Evolutionary conservation across 2,888 invertebrate genomes (phyloP).

Genomic region (Hipparchia semele): DNA sequence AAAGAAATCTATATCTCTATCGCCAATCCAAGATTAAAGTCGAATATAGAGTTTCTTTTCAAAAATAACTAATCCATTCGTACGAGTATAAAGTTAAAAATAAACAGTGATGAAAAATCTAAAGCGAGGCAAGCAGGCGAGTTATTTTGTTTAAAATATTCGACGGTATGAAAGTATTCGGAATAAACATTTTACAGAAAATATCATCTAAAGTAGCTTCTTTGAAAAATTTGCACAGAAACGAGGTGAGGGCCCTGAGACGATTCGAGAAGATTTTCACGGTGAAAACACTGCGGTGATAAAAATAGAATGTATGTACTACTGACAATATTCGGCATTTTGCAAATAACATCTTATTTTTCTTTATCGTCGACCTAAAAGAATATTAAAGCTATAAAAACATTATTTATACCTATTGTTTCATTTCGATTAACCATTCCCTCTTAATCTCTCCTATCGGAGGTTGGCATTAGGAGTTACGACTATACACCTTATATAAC

Average conservation of each 20-base stretch:
- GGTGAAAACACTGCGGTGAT: conserved; percentile 15
- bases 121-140: background rate
- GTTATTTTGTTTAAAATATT: conserved; percentile 14
- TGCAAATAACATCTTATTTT: background rate
- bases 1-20: no score
- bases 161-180: conserved; percentile 14
- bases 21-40: no score
- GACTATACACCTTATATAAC: no score
- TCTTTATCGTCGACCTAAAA: background rate
- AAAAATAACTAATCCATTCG: background rate
- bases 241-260: conserved; percentile 17
- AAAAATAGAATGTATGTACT: conserved; percentile 1
- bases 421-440: no score
- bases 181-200: conserved; percentile 24
- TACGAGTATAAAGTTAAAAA: background rate
- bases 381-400: no score
- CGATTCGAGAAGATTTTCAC: conserved; percentile 22
- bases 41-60: no score
- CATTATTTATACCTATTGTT: no score
- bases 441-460: no score
- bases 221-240: conserved; percentile 23
- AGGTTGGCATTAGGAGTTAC: no score
- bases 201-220: conserved; percentile 18
- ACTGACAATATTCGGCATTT: background rate
- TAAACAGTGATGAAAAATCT: background rate